Conservation (phyloP, 2,113 vertebrate genomes). For the Gymnarchus niloticus region DNA sequence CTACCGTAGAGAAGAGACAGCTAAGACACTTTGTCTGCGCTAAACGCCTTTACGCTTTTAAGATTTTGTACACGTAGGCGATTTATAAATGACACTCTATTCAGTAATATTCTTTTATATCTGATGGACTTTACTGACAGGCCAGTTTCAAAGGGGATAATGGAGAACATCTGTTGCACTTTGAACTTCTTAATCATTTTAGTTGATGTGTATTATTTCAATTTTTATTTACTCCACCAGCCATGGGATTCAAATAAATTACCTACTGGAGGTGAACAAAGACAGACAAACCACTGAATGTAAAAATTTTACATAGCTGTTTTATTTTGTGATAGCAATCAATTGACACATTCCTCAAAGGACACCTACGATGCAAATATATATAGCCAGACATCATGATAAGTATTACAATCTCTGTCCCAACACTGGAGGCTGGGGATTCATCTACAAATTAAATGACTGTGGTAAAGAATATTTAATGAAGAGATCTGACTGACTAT, state of each 20-base stretch:
- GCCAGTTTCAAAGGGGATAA: not conserved
- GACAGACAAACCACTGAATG: too few relatives aligned
- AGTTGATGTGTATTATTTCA: too few relatives aligned
- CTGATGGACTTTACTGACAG: not conserved
- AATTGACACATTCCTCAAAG: not conserved
- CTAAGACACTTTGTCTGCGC: not conserved
- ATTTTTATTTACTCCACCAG: too few relatives aligned
- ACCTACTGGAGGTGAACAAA: too few relatives aligned
- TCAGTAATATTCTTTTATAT: not conserved
- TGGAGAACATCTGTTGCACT: not conserved
- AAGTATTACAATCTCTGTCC: constrained; percentile 18
- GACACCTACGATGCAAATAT: not conserved
- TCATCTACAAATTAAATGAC: constrained; percentile 24
- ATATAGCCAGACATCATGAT: not conserved
- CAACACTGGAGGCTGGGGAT: constrained; percentile 13
- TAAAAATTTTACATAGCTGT: not conserved
- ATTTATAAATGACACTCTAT: not conserved
- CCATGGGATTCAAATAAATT: too few relatives aligned
- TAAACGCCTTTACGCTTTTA: not conserved
- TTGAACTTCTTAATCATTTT: not conserved
- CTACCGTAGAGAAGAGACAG: not conserved
- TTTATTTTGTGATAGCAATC: not conserved
- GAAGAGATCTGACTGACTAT: not conserved
- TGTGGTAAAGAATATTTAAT: constrained; percentile 1
- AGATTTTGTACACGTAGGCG: not conserved